Evolutionary conservation across 92 coral and sea anemone genomes (phyloP), one percentile per base, ranked within the genome.

Genomic region (Muricea muricata): DNA sequence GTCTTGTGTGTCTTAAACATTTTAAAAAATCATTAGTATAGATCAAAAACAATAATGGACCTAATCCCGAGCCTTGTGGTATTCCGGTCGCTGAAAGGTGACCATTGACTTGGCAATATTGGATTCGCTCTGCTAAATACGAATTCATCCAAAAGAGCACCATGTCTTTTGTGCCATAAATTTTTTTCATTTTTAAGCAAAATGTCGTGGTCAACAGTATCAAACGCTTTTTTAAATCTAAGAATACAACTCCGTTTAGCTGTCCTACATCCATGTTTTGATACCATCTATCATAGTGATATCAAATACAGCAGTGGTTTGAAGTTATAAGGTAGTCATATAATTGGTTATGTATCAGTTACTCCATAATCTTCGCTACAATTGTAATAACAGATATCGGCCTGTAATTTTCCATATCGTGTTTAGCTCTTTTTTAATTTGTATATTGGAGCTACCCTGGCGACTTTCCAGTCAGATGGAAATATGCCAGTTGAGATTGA

Each of bases 181-280:
- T 37, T 37, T 37, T 37, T 37, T 4, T 37, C 9, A 4, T 37
- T 37, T 37, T 37, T 37, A 37, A 9, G 42, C 4, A 37, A 9
- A 37, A 37, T 37, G 42, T 37, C 42, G 42, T 37, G 9, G 42
- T 37, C 42, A 37, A 37, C 42, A 37, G 42, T 37, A 37, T 37
- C 42, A 37, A 37, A 37, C 5, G 42, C 46, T 68, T 68, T 23
- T 68, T 68, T 32, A 68, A 32, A 23, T 68, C 75, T 14, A 68
- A 42, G 15, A 68, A 68, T 14, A 68, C 75, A 68, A 68, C 75
- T 68, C 48, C 46, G 20, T 68, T 68, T 10, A 68, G 15, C 13
- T 31, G 75, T 8, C 75, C 75, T 37, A 31, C 35, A 28, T 68
- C 75, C 75, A 68, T 32, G 48, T 68, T 68, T 32, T 31, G 29